These are phyloP conservation scores for Aporrectodea caliginosa DNA, from an alignment of 1,140 invertebrate genomes.

Conservation along the genomic window DNA sequence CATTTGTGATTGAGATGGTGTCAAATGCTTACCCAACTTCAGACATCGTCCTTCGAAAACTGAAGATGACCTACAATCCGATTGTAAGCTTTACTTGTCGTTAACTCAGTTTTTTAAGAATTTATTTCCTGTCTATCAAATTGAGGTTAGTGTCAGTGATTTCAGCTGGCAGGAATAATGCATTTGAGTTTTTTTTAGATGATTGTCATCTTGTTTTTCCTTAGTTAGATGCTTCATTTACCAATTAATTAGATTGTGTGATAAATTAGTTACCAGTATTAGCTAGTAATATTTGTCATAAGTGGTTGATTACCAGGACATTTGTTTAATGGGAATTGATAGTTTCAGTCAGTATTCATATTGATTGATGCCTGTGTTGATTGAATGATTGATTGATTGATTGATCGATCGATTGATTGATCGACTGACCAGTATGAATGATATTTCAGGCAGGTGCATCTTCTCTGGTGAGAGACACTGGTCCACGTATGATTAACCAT, in stretches of 20 bases:
- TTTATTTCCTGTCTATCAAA: not conserved
- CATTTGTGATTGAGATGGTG: constrained; percentile 25
- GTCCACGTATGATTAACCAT: not conserved
- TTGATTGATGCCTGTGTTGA: not conserved
- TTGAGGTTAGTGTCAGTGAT: not conserved
- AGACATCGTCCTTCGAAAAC: constrained; percentile 28
- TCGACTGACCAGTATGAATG: not conserved
- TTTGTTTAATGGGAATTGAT: not conserved
- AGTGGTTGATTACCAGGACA: not conserved
- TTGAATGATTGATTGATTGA: not conserved
- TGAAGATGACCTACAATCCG: constrained; percentile 5
- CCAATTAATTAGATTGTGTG: too few species aligned
- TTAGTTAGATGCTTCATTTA: too few species aligned
- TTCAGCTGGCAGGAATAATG: not conserved
- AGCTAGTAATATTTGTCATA: too few species aligned
- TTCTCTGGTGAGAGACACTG: not conserved
- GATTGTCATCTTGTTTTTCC: too few species aligned
- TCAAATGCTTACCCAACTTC: not conserved
- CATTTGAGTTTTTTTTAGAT: too few species aligned
- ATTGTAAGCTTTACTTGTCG: not conserved
- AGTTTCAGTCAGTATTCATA: not conserved
- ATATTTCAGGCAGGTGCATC: not conserved
- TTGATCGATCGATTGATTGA: not conserved
- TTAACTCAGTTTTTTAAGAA: not conserved
- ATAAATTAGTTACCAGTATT: too few species aligned